Conservation (phyloP, 2,797 vertebrate genomes). For the Chrysocyon brachyurus region DNA sequence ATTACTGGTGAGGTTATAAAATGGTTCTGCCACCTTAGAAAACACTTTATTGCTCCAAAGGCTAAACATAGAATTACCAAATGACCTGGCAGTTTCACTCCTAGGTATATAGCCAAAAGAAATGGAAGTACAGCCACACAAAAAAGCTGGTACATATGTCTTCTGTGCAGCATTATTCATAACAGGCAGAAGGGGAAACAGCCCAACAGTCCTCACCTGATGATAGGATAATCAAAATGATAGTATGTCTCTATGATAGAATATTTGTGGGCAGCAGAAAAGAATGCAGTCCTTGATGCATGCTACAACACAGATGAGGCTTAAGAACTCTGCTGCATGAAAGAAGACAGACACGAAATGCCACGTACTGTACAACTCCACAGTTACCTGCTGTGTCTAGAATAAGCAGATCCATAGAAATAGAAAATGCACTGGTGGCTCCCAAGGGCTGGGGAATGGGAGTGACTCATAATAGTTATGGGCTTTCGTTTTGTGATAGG, state of each 20-base stretch:
- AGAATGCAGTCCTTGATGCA: background rate
- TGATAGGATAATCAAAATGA: background rate
- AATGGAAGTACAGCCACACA: background rate
- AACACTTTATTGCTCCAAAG: background rate
- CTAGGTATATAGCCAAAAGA: background rate
- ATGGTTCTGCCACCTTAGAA: background rate
- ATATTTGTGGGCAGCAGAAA: background rate
- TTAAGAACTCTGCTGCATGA: background rate
- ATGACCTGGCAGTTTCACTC: background rate
- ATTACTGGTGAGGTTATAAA: background rate
- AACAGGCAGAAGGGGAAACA: background rate
- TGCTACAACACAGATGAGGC: background rate
- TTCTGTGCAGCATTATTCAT: background rate
- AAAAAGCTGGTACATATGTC: background rate
- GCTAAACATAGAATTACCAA: background rate
- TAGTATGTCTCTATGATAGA: too few relatives aligned
- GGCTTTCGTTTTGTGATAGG: background rate
- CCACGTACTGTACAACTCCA: background rate
- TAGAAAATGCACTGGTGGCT: background rate
- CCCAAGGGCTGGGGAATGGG: background rate
- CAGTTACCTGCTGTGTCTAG: background rate
- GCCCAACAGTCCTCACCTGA: background rate
- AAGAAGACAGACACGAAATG: background rate
- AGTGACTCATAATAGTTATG: background rate
- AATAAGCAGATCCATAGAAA: background rate